Base-by-base conservation (phyloP, 2,888 invertebrate species). In the Melanchra persicariae region DNA sequence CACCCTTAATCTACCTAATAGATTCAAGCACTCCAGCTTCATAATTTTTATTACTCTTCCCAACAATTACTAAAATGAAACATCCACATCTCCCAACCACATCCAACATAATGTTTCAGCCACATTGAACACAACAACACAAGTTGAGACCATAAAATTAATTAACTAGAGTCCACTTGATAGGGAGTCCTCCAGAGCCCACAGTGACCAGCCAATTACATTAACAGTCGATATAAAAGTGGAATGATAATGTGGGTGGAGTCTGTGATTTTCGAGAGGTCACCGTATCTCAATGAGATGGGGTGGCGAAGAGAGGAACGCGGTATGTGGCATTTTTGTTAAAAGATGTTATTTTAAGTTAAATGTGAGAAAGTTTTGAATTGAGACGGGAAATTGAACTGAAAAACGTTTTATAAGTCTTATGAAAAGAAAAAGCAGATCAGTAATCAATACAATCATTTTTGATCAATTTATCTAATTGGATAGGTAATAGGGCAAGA, bases 241-340 rank as follows among this genome's bases (percentile, higher is more conserved):
- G 88, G 90, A 85, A 91, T 90, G 91, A 89, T 91, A 91, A 91
- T 89, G 87, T 87, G 87, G 90, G 89, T 77, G 89, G 90, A 87
- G 89, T 77, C 88, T 83, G 89, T 79, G 79, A n/a, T 91, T 91
- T 92, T 89, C 83, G 89, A 85, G 91, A 93, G 95, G 94, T 95
- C 94, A 91, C 91, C 89, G 95, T 88, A 93, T 95, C 92, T 87
- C 91, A 92, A 92, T 94, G 92, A 91, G 84, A 89, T 81, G 70
- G 79, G 82, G 77, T 61, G 79, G 72, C 59, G 60, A 26, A 15
- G 47, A 57, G 43, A 10, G 57, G 52, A 57, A 72, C 74, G 63
- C 60, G 73, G 82, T 86, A 87, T 69, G 22, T 74, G 78, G 64
- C 79, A 64, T 34, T 55, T n/a, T 43, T 34, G 45, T 55, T 26